Evolutionary conservation across 2,113 vertebrate species (phyloP).

Genomic region (Varanus komodoensis): DNA sequence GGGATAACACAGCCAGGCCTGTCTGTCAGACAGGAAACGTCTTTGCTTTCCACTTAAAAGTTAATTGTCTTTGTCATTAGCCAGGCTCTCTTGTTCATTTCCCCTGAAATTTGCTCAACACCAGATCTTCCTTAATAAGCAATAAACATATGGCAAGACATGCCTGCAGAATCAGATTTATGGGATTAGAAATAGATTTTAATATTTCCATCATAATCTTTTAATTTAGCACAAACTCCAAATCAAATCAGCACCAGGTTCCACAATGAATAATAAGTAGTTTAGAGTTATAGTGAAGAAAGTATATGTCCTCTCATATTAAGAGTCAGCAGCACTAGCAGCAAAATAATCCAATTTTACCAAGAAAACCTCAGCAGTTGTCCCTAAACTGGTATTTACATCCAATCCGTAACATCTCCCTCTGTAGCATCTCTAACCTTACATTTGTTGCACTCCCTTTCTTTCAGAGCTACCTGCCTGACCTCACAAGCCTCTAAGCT

Average conservation of each 20-base stretch:
- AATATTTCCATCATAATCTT: slow-evolving; percentile 29
- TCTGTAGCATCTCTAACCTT: background rate
- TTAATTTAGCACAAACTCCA: slow-evolving; percentile 46
- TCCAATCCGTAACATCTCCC: background rate
- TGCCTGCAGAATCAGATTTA: background rate
- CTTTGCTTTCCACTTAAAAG: slow-evolving; percentile 46
- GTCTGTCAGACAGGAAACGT: background rate
- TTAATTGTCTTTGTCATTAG: slow-evolving; percentile 48
- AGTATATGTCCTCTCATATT: background rate
- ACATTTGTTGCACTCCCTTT: background rate
- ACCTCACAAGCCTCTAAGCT: background rate
- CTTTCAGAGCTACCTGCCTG: background rate
- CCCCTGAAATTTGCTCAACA: slow-evolving; percentile 43
- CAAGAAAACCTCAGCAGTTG: background rate
- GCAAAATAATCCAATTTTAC: background rate
- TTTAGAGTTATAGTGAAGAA: background rate
- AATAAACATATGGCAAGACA: slow-evolving; percentile 4
- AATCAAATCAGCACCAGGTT: background rate
- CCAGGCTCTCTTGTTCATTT: slow-evolving; percentile 8
- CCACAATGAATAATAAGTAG: background rate
- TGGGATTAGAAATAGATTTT: slow-evolving; percentile 34
- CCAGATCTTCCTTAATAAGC: slow-evolving; percentile 34
- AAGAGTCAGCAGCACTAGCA: background rate
- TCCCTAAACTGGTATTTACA: background rate
- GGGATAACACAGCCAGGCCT: background rate